Percentiles rank a stretch among this genome's conserved stretches.
These are phyloP conservation scores for Tympanoctomys barrerae DNA, from an alignment of 2,797 vertebrate species.

Conservation along the genomic window DNA sequence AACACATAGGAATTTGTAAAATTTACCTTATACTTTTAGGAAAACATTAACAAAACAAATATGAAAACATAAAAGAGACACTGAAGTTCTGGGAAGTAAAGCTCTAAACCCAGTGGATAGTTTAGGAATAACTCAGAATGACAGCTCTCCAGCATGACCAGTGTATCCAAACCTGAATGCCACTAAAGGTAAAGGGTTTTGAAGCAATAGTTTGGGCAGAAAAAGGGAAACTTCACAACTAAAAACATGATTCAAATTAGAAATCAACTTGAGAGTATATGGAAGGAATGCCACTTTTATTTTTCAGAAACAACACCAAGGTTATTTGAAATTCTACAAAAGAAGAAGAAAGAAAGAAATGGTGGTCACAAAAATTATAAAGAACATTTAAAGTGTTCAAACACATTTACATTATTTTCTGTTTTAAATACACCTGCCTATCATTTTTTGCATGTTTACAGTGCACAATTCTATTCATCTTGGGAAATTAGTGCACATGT, in stretches of 20 bases:
- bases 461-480: background rate
- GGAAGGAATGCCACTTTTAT: background rate
- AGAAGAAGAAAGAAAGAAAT: background rate
- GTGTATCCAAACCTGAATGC: background rate
- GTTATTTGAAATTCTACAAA: background rate
- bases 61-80: background rate
- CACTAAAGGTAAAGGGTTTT: background rate
- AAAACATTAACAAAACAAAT: constrained; percentile 1
- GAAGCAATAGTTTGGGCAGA: background rate
- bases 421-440: background rate
- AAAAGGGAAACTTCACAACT: background rate
- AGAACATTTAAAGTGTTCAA: background rate
- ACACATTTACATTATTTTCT: background rate
- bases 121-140: background rate
- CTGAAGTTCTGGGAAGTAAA: background rate
- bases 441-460: background rate
- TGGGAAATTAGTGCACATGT: background rate
- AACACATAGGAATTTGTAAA: constrained; percentile 16
- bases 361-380: background rate
- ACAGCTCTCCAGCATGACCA: background rate
- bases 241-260: constrained; percentile 7
- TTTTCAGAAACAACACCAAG: constrained; percentile 15
- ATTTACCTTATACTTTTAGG: background rate
- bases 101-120: background rate
- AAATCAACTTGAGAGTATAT: background rate